Conservation (phyloP, 2,797 vertebrate genomes). For the Pristis pectinata region DNA sequence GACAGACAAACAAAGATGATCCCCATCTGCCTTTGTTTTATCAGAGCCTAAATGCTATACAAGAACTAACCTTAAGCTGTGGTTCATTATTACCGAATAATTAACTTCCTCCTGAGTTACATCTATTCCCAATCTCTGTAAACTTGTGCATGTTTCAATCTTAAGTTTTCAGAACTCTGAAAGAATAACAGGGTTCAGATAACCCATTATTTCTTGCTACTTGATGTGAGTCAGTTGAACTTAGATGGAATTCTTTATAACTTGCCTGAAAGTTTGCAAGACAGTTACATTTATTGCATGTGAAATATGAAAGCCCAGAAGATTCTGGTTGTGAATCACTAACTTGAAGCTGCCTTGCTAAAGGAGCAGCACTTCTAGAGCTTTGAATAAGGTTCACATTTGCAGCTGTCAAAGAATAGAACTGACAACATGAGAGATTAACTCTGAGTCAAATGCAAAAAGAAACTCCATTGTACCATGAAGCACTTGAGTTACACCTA, state of each 20-base stretch:
- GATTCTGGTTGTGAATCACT: neutral
- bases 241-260: neutral
- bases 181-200: neutral
- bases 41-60: neutral
- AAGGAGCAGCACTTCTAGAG: no score
- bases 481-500: no score
- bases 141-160: neutral
- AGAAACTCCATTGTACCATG: no score
- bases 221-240: neutral
- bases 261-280: neutral
- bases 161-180: neutral
- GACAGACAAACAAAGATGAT: neutral
- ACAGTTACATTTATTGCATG: neutral
- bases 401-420: no score
- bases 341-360: no score
- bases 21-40: neutral
- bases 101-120: neutral
- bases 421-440: no score
- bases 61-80: neutral
- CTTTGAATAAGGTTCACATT: no score
- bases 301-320: neutral
- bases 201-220: neutral
- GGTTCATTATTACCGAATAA: neutral
- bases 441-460: no score
- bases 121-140: neutral